Base-by-base conservation (phyloP, 2,113 vertebrate species). In the Poecilia latipinna region DNA sequence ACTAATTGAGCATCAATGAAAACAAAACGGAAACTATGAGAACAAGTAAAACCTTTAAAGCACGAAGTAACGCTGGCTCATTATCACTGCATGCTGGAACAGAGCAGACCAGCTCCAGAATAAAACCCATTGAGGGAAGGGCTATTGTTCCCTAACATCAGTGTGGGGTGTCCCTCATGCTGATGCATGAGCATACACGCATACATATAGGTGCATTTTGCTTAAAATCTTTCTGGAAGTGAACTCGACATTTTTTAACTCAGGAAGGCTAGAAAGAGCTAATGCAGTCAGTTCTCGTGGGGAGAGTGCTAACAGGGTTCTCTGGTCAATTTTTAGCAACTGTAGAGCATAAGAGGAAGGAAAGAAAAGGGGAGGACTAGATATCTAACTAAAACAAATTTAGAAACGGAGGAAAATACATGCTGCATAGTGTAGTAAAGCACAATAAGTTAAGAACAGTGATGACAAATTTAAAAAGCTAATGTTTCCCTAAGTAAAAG, bases 21-120 rank as follows among this genome's bases (percentile, higher is more conserved):
- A 77, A 65, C 75, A 42, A 68, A 31, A 32, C 61, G 61, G 48
- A 82, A 74, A 65, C 60, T 65, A 76, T 74, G 62, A 82, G 82
- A 80, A 81, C 3, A 4, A 75, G 22, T 71, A 61, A 74, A 86
- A 70, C 24, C 42, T 74, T 42, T 64, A 75, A 65, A 79, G 28
- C 67, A 75, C 82, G 68, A 87, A 84, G 69, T 75, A 68, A 79
- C 63, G 66, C 51, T 12, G 66, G 57, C 74, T 86, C 78, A 87
- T 88, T 79, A 74, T 85, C 78, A 83, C 74, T n/a, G 67, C 61
- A 72, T 63, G 5, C 84, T 91, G 85, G 90, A 94, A 93, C 82
- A 86, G 79, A n/a, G 74, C 88, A 72, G 82, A 89, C 87, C 85
- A 75, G 83, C 88, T 89, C 93, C 83, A 91, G 93, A 94, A 95